These are phyloP conservation scores for Heliopora coerulea DNA, from an alignment of 92 coral and sea anemone species.

Conservation along the genomic window DNA sequence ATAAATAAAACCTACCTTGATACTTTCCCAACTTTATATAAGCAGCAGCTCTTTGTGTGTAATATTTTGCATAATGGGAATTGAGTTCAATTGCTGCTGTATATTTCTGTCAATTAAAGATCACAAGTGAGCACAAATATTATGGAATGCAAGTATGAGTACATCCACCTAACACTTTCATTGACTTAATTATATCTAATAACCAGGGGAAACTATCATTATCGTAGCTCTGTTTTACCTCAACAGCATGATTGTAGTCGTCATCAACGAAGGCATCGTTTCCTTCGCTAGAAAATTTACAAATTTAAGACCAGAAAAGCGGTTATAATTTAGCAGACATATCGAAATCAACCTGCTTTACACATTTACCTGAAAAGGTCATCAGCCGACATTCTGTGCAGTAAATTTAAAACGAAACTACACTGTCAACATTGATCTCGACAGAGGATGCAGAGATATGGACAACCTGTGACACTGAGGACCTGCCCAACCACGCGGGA, in stretches of 20 bases:
- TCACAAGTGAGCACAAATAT: background rate
- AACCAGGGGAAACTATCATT: too few relatives aligned
- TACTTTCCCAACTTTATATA: slow-evolving; percentile 65
- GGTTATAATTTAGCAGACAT: background rate
- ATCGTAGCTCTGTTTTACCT: too few relatives aligned
- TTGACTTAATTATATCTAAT: too few relatives aligned
- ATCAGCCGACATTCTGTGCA: slow-evolving; percentile 32
- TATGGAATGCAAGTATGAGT: too few relatives aligned
- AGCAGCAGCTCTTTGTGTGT: slow-evolving; percentile 77
- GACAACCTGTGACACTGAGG: too few relatives aligned
- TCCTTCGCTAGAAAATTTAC: slow-evolving; percentile 65
- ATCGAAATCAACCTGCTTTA: background rate
- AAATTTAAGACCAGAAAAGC: background rate
- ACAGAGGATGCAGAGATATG: too few relatives aligned
- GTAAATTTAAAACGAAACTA: background rate
- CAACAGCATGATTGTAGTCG: slow-evolving; percentile 66
- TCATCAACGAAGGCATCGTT: slow-evolving; percentile 93
- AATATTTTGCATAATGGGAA: slow-evolving; percentile 71
- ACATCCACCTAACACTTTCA: too few relatives aligned
- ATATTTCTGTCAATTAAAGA: slow-evolving; percentile 59
- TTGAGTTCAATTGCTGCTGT: slow-evolving; percentile 74
- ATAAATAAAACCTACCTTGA: slow-evolving; percentile 58
- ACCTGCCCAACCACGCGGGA: too few relatives aligned
- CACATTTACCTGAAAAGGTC: slow-evolving; percentile 22
- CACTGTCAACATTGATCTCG: too few relatives aligned